phyloP scores from a whole-genome alignment of 2,888 invertebrate genomes.

The Gandaritis pyraliata region DNA sequence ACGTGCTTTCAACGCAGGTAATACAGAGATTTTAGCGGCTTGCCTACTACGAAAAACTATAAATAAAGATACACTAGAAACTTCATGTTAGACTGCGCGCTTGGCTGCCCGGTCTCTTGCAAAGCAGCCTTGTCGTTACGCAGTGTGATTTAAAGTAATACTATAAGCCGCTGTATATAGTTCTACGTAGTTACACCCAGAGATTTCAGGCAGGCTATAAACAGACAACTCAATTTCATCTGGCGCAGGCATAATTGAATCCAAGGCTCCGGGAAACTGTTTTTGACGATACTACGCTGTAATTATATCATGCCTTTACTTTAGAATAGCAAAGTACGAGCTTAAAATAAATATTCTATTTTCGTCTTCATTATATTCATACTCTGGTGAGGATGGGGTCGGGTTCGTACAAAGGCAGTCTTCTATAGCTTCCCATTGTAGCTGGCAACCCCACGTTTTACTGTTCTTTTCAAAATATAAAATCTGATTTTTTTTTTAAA shows the following conservation, averaged over 20 bases:
- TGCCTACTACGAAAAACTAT: too few species aligned
- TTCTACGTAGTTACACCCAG: conserved; percentile 9
- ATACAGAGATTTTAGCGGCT: conserved; percentile 39
- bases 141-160: too few species aligned
- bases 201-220: conserved; percentile 42
- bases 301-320: conserved; percentile 27
- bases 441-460: neutral
- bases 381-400: neutral
- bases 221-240: conserved; percentile 46
- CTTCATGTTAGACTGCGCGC: too few species aligned
- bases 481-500: too few species aligned
- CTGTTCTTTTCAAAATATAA: too few species aligned
- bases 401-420: neutral
- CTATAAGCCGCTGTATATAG: too few species aligned
- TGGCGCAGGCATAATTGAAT: conserved; percentile 44
- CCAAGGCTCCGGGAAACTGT: conserved; percentile 40
- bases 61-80: too few species aligned
- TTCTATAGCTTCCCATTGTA: neutral
- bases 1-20: conserved; percentile 36
- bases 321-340: conserved; percentile 11
- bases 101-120: too few species aligned
- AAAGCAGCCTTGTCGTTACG: too few species aligned
- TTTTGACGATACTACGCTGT: conserved; percentile 36
- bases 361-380: conserved; percentile 2
- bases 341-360: conserved; percentile 14